These are phyloP conservation scores for Leucophenga varia DNA, from an alignment of 1,140 invertebrate genomes.

Conservation along the genomic window DNA sequence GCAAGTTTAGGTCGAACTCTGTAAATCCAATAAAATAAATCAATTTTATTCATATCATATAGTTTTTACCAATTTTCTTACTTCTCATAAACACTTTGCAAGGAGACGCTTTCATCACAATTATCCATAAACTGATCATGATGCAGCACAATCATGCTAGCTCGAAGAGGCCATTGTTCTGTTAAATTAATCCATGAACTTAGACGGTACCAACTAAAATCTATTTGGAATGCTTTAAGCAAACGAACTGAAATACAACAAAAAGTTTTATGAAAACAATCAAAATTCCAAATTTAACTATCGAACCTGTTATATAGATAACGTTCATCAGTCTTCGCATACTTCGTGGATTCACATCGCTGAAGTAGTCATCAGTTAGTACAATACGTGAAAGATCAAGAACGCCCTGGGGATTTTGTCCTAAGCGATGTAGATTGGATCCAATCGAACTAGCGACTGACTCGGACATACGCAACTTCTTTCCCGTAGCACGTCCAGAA, in stretches of 20 bases:
- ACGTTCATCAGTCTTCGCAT: conserved; percentile 97
- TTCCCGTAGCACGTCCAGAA: conserved; percentile 60
- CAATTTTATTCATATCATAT: background rate
- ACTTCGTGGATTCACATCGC: conserved; percentile 95
- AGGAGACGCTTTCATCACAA: conserved; percentile 80
- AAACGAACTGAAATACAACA: conserved; percentile 71
- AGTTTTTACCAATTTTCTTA: conserved; percentile 57
- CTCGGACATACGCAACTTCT: conserved; percentile 78
- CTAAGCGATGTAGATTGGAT: conserved; percentile 78
- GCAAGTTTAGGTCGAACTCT: conserved; percentile 81
- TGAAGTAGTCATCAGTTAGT: conserved; percentile 93
- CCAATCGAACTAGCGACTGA: conserved; percentile 87
- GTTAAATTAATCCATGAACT: conserved; percentile 98
- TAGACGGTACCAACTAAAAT: conserved; percentile 98
- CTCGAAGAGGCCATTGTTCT: conserved; percentile 97
- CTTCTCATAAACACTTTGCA: conserved; percentile 92
- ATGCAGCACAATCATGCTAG: conserved; percentile 95
- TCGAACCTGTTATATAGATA: conserved; percentile 87
- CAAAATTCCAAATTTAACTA: background rate
- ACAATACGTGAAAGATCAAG: conserved; percentile 82
- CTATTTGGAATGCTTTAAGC: conserved; percentile 96
- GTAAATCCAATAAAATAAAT: conserved; percentile 22
- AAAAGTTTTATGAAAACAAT: conserved; percentile 4
- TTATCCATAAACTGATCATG: conserved; percentile 87
- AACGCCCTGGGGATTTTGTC: conserved; percentile 61